Evolutionary conservation across 2,797 vertebrate species (phyloP), one percentile per base, ranked within the genome.

Genomic region (Pantherophis vulpinus): DNA sequence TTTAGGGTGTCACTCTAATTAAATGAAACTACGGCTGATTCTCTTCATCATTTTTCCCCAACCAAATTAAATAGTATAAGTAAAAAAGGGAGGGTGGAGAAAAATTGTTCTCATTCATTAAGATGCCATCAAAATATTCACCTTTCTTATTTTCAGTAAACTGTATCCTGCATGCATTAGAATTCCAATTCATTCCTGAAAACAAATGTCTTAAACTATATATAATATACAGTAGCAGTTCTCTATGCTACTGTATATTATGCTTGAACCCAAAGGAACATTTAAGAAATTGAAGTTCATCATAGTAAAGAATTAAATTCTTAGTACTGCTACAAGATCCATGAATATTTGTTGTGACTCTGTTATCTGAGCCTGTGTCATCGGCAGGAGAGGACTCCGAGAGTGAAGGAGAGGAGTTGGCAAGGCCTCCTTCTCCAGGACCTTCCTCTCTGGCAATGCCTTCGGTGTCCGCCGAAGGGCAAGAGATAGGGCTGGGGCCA

Each of bases 141-240:
- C 87, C 89, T 1, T 47, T 47, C 91, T 94, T 93, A 94, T 88
- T 92, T 61, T 93, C 91, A 42, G n/a, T 87, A 96, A 91, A 93
- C 60, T 95, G 83, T 32, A 92, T 70, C 51, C 92, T 23, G 59
- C 5, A 59, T 94, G 92, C 91, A 47, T 92, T 58, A 83, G 56
- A 94, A 92, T 95, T 96, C 29, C 37, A 92, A 87, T 93, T 92
- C 47, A 91, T 93, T 91, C 47, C n/a, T 29, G 29, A 20, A 42
- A 93, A 90, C 51, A 37, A 95, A 93, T 92, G 8, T 55, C 91
- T 91, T 90, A 91, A 94, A 94, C 93, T 93, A 91, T 79, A 95
- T 93, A 63, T 66, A 94, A 87, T 88, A 61, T 61, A 86, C 87
- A 60, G 93, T 16, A 88, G 27, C 94, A 5, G 59, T 93, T 93